Percentiles rank a stretch among this genome's conserved stretches.
These are phyloP conservation scores for Darevskia nairensis DNA, from an alignment of 2,797 vertebrate species.

Conservation along the genomic window DNA sequence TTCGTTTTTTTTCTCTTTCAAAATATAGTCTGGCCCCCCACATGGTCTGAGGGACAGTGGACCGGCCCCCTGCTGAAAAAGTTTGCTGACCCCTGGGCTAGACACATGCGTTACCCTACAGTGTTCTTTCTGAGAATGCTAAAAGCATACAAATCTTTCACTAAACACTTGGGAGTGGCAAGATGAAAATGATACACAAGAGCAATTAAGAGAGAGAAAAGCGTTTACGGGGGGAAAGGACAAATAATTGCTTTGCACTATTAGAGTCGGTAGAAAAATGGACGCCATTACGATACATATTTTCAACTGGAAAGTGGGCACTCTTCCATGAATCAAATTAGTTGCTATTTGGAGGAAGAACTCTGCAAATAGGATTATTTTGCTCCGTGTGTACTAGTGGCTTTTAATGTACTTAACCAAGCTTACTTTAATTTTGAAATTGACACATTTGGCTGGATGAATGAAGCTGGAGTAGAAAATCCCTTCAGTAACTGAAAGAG, in stretches of 20 bases:
- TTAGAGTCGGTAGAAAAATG: background rate
- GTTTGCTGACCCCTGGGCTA: too few relatives aligned
- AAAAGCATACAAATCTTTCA: background rate
- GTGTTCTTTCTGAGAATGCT: background rate
- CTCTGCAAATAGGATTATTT: background rate
- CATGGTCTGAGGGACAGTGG: too few relatives aligned
- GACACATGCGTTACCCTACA: background rate
- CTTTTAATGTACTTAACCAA: conserved; percentile 13
- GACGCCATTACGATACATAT: background rate
- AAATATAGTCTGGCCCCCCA: too few relatives aligned
- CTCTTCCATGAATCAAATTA: background rate
- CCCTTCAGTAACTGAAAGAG: background rate
- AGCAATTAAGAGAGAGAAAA: background rate
- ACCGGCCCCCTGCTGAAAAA: too few relatives aligned
- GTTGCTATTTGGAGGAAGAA: background rate
- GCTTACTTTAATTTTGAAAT: conserved; percentile 8
- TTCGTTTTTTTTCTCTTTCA: too few relatives aligned
- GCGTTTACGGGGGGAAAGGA: background rate
- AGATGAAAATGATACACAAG: background rate
- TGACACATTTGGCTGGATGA: background rate
- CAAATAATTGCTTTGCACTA: background rate
- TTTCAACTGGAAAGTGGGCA: background rate
- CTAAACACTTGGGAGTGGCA: background rate
- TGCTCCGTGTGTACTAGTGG: background rate
- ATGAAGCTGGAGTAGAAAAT: background rate